phyloP scores from a whole-genome alignment of 2,113 vertebrate genomes.

The Zootoca vivipara region DNA sequence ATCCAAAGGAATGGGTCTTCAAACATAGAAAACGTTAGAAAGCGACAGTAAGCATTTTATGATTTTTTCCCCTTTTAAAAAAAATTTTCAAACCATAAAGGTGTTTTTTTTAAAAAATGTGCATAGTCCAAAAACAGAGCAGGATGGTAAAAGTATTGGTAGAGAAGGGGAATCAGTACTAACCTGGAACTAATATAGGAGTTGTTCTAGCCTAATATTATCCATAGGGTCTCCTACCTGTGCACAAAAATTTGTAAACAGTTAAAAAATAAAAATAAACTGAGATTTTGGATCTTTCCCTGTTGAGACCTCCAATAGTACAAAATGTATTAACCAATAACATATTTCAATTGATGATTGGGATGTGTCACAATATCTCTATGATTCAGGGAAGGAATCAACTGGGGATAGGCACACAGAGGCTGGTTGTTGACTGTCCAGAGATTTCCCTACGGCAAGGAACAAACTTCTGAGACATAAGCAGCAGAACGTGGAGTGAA shows the following conservation, averaged over 20 bases:
- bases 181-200: neutral
- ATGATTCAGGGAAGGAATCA: neutral
- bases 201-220: neutral
- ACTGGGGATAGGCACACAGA: neutral
- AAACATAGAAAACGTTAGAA: neutral
- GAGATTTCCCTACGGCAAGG: neutral
- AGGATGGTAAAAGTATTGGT: neutral
- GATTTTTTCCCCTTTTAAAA: neutral
- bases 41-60: neutral
- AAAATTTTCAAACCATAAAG: too few relatives aligned
- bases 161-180: neutral
- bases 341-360: neutral
- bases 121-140: neutral
- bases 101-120: neutral
- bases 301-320: neutral
- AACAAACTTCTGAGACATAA: neutral
- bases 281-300: neutral
- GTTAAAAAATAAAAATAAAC: too few relatives aligned
- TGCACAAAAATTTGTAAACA: neutral
- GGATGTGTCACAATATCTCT: neutral
- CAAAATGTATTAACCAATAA: neutral
- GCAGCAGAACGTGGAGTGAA: neutral
- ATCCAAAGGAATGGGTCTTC: neutral
- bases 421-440: neutral
- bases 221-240: neutral